These are phyloP conservation scores for Pyrgus malvae DNA, from an alignment of 2,888 invertebrate genomes.

Conservation along the genomic window DNA sequence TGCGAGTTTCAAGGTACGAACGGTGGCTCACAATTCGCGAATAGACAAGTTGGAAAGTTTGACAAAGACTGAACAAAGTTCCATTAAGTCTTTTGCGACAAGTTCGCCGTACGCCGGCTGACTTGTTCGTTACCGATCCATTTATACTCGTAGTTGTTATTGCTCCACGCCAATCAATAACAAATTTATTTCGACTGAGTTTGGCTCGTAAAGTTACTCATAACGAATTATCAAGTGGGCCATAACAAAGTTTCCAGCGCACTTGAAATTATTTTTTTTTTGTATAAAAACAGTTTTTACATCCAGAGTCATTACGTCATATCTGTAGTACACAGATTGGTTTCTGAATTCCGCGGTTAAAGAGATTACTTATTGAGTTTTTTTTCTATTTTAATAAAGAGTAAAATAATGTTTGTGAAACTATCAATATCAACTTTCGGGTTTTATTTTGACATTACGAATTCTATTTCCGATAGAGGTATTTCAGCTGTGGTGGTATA, in stretches of 20 bases:
- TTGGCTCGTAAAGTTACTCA: not conserved
- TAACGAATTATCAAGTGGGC: constrained; percentile 4
- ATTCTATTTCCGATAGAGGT: too few species aligned
- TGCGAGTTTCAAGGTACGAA: constrained; percentile 44
- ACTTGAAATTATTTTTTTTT: not conserved
- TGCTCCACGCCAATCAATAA: constrained; percentile 4
- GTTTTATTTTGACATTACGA: too few species aligned
- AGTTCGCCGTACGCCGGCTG: constrained; percentile 62
- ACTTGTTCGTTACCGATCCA: constrained; percentile 34
- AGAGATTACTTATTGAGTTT: too few species aligned
- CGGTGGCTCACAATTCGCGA: constrained; percentile 35
- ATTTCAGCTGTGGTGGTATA: too few species aligned
- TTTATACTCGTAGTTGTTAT: constrained; percentile 32
- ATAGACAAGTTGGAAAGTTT: constrained; percentile 67
- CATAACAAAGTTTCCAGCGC: not conserved
- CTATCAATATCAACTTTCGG: too few species aligned
- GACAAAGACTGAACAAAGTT: constrained; percentile 76
- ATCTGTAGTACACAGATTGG: too few species aligned
- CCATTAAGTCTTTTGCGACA: constrained; percentile 81
- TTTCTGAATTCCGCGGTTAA: too few species aligned
- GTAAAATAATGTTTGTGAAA: too few species aligned
- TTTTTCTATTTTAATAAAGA: too few species aligned
- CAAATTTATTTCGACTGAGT: constrained; percentile 8
- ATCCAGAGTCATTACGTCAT: too few species aligned
- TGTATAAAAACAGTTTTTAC: not conserved